Evolutionary conservation across 1,140 invertebrate species (phyloP), one percentile per base, ranked within the genome.

Genomic region (Holcopasites calliopsidis): DNA sequence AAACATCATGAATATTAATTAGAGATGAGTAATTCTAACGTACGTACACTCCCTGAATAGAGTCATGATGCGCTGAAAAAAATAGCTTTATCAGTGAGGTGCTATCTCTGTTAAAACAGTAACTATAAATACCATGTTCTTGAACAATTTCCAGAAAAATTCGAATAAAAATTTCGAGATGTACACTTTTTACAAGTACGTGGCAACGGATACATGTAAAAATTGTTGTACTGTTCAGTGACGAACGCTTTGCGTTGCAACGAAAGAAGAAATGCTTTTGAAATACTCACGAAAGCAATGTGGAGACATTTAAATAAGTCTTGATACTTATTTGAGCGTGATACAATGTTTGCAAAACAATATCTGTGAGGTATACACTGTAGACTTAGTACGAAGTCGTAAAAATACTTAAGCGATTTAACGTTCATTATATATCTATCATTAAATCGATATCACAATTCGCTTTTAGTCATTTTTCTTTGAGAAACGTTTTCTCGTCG

Each of bases 371-470:
- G 65, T 58, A 76, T 70, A 40, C 38, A 72, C 28, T 72, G 50
- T 73, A 77, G 58, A 73, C 16, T 54, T 66, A 55, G 64, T 58
- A 70, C 26, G 18, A 35, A 33, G 16, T 61, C 49, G 42, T 49
- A 57, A 61, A 75, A 69, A 5, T 60, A 74, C 21, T 44, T 57
- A 58, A 50, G 18, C 40, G 33, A 66, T 28, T 44, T 28, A 58
- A 75, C 26, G 10, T 55, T 38, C 33, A 31, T 33, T 61, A 61
- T 38, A 54, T 35, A 61, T 58, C 62, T 75, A 75, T 52, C 21
- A 31, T 61, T 47, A 35, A 76, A 57, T 72, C 42, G 52, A 79
- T 87, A 89, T 89, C 88, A 89, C 83, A 88, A 88, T 79, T 88
- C 87, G 57, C 85, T 85, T 76, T 75, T 87, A n/a, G 75, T 33